Percentiles rank a stretch among this genome's conserved stretches.
Conservation (phyloP, 2,888 invertebrate species). For the Idaea aversata region DNA sequence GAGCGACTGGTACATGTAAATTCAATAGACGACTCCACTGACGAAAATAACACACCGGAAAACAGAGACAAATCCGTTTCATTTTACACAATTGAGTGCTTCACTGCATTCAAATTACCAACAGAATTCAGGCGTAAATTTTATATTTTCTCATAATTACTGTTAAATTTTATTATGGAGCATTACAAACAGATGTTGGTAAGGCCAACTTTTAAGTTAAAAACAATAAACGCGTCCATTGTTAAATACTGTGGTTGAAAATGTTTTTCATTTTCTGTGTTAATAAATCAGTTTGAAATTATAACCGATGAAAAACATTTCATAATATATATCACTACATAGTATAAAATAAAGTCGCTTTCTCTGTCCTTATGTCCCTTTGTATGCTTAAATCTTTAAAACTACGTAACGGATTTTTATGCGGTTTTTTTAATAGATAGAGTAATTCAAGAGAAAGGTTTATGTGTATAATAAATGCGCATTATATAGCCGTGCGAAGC, state of each 20-base stretch:
- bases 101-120: conserved; percentile 3
- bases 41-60: conserved; percentile 59
- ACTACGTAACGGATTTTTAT: too few species aligned
- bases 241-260: conserved; percentile 7
- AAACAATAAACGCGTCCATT: conserved; percentile 19
- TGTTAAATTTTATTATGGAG: conserved; percentile 20
- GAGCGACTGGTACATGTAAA: conserved; percentile 61
- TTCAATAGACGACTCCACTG: conserved; percentile 59
- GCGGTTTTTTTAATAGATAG: too few species aligned
- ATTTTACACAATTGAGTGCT: conserved; percentile 45
- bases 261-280: conserved; percentile 5
- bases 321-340: background rate
- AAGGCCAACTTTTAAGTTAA: conserved; percentile 21
- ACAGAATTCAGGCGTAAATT: conserved; percentile 2
- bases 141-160: conserved; percentile 16
- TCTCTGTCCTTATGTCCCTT: too few species aligned
- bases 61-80: conserved; percentile 60
- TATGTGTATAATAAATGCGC: too few species aligned
- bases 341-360: too few species aligned
- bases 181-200: conserved; percentile 25
- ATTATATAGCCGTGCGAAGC: too few species aligned
- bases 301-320: background rate
- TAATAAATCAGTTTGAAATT: background rate
- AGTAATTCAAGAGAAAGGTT: too few species aligned
- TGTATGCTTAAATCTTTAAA: too few species aligned